Evolutionary conservation across 2,888 invertebrate genomes (phyloP).

Genomic region (Tetanocera ferruginea): DNA sequence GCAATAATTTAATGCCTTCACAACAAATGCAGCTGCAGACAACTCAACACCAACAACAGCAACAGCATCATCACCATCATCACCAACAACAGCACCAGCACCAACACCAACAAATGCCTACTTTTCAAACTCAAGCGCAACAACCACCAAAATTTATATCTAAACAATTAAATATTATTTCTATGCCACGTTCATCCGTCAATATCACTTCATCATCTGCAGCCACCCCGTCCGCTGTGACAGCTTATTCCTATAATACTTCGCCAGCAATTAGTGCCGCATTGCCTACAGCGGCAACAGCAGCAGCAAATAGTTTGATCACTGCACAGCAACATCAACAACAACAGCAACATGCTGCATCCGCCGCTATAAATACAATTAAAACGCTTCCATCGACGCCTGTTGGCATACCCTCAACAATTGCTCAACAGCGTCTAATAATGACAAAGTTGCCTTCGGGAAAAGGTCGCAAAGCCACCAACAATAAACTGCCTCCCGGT

Average conservation of each 20-base stretch:
- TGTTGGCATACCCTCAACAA: constrained; percentile 66
- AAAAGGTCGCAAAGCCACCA: constrained; percentile 69
- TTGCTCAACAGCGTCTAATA: constrained; percentile 66
- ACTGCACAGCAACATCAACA: constrained; percentile 43
- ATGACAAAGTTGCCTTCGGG: constrained; percentile 63
- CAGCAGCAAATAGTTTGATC: constrained; percentile 44
- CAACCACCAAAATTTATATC: constrained; percentile 61
- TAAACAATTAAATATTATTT: constrained; percentile 65
- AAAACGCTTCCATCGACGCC: constrained; percentile 61
- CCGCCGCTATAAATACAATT: constrained; percentile 62
- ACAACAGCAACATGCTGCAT: constrained; percentile 60
- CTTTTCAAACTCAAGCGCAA: constrained; percentile 49
- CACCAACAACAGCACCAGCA: neutral
- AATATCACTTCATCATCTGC: constrained; percentile 56
- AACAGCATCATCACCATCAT: constrained; percentile 46
- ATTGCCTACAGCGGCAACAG: constrained; percentile 45
- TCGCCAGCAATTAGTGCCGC: constrained; percentile 38
- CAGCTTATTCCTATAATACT: constrained; percentile 45
- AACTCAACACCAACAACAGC: constrained; percentile 51
- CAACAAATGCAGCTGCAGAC: constrained; percentile 58
- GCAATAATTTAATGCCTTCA: constrained; percentile 51
- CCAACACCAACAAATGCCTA: constrained; percentile 39
- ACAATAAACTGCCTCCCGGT: constrained; percentile 86
- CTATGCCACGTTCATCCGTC: constrained; percentile 61
- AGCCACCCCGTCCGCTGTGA: constrained; percentile 60